Evolutionary conservation across 64 coral and sea anemone species (phyloP), one percentile per base, ranked within the genome.

Genomic region (Stichodactyla helianthus): DNA sequence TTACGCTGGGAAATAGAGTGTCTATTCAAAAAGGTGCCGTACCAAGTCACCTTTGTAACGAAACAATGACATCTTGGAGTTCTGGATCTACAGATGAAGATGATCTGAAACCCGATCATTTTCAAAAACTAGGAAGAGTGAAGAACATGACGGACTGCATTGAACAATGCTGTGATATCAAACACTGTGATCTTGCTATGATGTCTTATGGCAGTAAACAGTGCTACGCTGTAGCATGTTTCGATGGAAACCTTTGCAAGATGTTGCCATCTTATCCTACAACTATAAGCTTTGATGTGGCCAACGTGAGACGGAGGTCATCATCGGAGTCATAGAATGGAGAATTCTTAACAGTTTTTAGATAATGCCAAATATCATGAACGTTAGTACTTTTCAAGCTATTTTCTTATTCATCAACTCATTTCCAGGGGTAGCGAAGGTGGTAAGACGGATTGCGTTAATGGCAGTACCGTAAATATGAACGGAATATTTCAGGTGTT

Each of bases 211-310:
- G 85, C 11, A 90, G 94, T 15, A 84, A 85, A 14, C 92, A 89
- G 51, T 96, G 94, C 19, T 96, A 96, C 76, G 94, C 90, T 2
- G 91, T 96, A 4, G 91, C 91, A 7, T 96, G 94, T 82, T 96
- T 96, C 53, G 92, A 89, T 85, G 88, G 93, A 52, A 96, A 96
- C 28, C 79, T 96, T 57, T 96, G 94, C 26, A 91, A 93, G 71
- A 93, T 96, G 94, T 57, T 96, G 17, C 94, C 94, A 1, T 92
- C 94, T 6, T 96, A 96, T 81, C 94, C 94, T 9, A 96, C 94
- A 17, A 96, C 77, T 51, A 83, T 96, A 15, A 90, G 87, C 52
- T 96, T 96, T 52, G 94, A 93, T 77, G 85, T 96, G 10, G 91
- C 91, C 51, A 87, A 93, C 50, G 88, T 96, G 77, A 70, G 79